Percentiles rank a stretch among this genome's conserved stretches.
Evolutionary conservation across 2,797 vertebrate genomes (phyloP).

Genomic region (Arnoldichthys spilopterus): DNA sequence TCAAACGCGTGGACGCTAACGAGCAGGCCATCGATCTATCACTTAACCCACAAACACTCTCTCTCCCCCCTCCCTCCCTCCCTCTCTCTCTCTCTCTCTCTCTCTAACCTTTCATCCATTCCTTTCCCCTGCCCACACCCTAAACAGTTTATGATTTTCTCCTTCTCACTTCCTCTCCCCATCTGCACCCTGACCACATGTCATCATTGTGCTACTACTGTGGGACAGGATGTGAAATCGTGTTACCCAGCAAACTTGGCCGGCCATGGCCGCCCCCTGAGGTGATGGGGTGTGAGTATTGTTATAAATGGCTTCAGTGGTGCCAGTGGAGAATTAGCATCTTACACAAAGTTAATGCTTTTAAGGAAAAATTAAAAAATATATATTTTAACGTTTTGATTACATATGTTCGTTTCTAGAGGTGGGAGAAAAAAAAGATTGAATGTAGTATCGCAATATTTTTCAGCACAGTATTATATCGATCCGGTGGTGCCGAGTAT

Average conservation of each 20-base stretch:
- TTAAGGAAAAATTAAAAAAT: no score
- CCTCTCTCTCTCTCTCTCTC: not conserved
- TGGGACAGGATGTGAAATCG: not conserved
- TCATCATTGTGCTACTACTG: not conserved
- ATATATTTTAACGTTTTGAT: no score
- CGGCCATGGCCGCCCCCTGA: not conserved
- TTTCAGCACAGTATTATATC: no score
- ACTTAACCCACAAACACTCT: not conserved
- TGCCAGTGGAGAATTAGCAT: not conserved
- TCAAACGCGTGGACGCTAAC: not conserved
- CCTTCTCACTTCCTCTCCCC: not conserved
- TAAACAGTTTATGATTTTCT: not conserved
- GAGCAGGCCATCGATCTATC: not conserved
- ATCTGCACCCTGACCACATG: not conserved
- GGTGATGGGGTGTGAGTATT: not conserved
- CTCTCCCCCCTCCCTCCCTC: not conserved
- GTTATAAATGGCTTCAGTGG: no score
- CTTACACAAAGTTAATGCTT: no score
- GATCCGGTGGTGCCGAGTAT: no score
- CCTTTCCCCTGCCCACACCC: not conserved
- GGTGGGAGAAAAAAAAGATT: no score
- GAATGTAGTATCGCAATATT: no score
- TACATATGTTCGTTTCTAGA: no score
- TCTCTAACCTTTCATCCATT: not conserved
- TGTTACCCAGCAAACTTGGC: not conserved